These are phyloP conservation scores for Blennius ocellaris DNA, from an alignment of 2,113 vertebrate species.

Conservation along the genomic window DNA sequence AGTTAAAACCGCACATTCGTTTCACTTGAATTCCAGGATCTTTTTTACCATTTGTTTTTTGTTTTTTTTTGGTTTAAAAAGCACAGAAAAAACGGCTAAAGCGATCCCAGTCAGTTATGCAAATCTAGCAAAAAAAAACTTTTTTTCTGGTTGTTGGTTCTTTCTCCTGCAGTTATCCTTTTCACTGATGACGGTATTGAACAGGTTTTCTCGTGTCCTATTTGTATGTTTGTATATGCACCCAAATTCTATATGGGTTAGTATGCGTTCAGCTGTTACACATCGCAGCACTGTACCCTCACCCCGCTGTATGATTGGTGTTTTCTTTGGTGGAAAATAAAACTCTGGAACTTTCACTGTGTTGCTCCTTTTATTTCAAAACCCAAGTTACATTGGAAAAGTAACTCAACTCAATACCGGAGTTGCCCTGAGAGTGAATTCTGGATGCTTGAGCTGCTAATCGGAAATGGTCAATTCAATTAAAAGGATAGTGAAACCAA, in stretches of 20 bases:
- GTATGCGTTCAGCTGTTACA: slow-evolving; percentile 39
- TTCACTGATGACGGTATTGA: background rate
- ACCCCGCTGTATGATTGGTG: slow-evolving; percentile 22
- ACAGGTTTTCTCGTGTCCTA: slow-evolving; percentile 14
- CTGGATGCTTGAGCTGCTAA: too few species aligned
- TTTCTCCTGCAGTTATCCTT: background rate
- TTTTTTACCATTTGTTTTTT: background rate
- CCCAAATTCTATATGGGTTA: slow-evolving; percentile 19
- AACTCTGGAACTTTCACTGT: background rate
- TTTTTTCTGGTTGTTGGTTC: background rate
- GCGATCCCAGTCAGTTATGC: background rate
- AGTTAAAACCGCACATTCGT: background rate
- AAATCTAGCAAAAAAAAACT: slow-evolving; percentile 4
- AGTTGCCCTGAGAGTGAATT: too few species aligned
- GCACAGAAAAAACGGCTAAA: background rate
- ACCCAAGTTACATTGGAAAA: too few species aligned
- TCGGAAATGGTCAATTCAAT: too few species aligned
- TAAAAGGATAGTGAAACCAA: too few species aligned
- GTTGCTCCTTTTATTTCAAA: too few species aligned
- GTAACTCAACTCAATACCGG: too few species aligned
- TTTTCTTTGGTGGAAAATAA: slow-evolving; percentile 63
- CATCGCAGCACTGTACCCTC: slow-evolving; percentile 4
- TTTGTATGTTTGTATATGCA: background rate
- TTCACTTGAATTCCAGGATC: background rate
- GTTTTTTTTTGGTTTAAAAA: too few species aligned